Base-by-base conservation (phyloP, 1,140 invertebrate genomes). In the Elymnias hypermnestra region DNA sequence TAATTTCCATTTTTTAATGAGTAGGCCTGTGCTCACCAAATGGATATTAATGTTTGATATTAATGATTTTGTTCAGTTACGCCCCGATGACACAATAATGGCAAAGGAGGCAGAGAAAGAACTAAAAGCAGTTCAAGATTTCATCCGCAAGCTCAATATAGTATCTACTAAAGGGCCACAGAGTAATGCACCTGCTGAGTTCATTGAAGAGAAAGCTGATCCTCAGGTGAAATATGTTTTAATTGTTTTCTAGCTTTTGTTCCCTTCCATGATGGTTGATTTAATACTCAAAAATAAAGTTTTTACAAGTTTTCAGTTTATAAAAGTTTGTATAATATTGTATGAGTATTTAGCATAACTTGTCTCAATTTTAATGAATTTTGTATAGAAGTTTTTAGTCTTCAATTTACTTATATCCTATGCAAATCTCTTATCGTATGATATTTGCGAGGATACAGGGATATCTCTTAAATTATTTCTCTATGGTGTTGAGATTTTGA, bases 341-440 rank as follows among this genome's bases (percentile, higher is more conserved):
- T n/a, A n/a, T n/a, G n/a, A n/a, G n/a, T 65, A 95, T 95, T 92
- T 92, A 98, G 96, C 98, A 99, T 60, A 99, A 84, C 87, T 97
- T 97, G 98, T 99, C 87, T 98, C 99, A 9, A 97, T 93, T 91
- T 98, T 98, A 61, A 99, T 98, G 85, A 98, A 98, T 87, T 97
- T 98, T 40, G 95, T 96, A 74, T 96, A 94, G 86, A 97, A 98
- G 63, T 92, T 94, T 72, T 94, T 94, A 70, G 95, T 95, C 60
- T 94, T 94, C n/a, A 98, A 88, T 29, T 96, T 93, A n/a, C 95
- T 94, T 35, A 94, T 92, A 87, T 96, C 95, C 79, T 0, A 95
- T 96, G 52, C 98, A 97, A 71, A 96, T 94, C 83, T 99, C 97
- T 56, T 98, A 79, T 56, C 97, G 87, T 83, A n/a, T n/a, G n/a